Percentiles rank a stretch among this genome's conserved stretches.
Conservation (phyloP, 1,140 invertebrate species). For the Diploscapter pachys region DNA sequence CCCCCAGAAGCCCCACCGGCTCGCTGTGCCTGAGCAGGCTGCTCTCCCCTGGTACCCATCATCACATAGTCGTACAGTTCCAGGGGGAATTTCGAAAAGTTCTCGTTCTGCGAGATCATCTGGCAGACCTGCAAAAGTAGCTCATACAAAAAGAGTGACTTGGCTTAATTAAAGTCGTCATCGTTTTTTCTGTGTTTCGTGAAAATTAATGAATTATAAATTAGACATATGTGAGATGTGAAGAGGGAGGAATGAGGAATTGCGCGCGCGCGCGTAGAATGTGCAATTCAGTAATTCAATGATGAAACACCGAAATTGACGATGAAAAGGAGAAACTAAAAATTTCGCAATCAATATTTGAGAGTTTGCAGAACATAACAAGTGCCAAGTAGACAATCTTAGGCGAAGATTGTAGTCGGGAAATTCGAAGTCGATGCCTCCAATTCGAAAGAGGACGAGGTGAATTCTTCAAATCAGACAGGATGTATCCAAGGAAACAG, state of each 20-base stretch:
- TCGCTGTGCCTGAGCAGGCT: conserved; percentile 17
- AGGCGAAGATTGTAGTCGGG: too few relatives aligned
- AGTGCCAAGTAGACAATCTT: too few relatives aligned
- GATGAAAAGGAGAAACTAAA: not conserved
- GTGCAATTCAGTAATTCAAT: not conserved
- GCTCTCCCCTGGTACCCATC: conserved; percentile 38
- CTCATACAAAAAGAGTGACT: not conserved
- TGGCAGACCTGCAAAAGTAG: conserved; percentile 44
- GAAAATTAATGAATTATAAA: not conserved
- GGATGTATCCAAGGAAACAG: too few relatives aligned
- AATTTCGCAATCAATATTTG: too few relatives aligned
- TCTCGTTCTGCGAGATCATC: conserved; percentile 46
- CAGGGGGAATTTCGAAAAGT: conserved; percentile 42
- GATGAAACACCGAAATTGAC: not conserved
- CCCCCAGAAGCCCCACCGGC: too few relatives aligned
- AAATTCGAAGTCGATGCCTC: too few relatives aligned
- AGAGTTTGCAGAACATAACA: too few relatives aligned
- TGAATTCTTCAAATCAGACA: too few relatives aligned
- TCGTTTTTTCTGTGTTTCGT: not conserved
- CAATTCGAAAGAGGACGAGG: too few relatives aligned
- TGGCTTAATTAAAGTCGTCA: not conserved
- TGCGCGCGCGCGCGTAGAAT: not conserved
- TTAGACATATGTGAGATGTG: not conserved
- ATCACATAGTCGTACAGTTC: conserved; percentile 45
- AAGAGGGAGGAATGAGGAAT: not conserved